These are phyloP conservation scores for Nasonia longicornis DNA, from an alignment of 1,140 invertebrate species.

Conservation along the genomic window DNA sequence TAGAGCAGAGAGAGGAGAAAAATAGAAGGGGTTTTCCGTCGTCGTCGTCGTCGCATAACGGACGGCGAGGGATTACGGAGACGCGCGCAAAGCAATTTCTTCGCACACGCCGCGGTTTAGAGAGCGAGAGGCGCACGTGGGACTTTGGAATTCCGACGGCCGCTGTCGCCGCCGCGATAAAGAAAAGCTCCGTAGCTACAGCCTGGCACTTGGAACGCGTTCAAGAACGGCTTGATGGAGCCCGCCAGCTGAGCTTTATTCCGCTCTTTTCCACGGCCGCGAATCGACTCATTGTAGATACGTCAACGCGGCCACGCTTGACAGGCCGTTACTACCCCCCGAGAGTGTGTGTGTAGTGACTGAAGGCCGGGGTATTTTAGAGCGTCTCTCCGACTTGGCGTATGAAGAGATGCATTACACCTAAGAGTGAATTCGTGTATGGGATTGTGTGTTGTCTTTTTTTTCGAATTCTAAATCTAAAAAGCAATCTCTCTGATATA, in stretches of 20 bases:
- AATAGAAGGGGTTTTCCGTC: not conserved
- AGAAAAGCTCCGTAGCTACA: constrained; percentile 54
- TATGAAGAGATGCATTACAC: not conserved
- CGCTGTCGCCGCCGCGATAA: constrained; percentile 49
- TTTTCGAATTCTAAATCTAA: too few relatives aligned
- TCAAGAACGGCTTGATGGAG: constrained; percentile 61
- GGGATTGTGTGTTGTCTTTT: not conserved
- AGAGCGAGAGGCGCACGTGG: constrained; percentile 17
- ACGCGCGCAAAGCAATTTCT: constrained; percentile 48
- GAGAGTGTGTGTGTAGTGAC: not conserved
- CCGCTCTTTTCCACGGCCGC: not conserved
- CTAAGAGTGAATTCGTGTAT: constrained; percentile 29
- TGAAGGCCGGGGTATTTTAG: not conserved
- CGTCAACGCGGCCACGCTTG: not conserved
- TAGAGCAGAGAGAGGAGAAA: not conserved
- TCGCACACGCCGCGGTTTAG: constrained; percentile 36
- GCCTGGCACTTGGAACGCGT: constrained; percentile 60
- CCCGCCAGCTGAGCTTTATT: constrained; percentile 50
- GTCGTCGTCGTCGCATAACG: not conserved
- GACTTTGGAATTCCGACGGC: constrained; percentile 48
- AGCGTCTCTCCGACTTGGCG: not conserved
- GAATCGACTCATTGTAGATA: constrained; percentile 30
- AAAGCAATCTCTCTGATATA: too few relatives aligned
- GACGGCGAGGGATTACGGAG: not conserved
- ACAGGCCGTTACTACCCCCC: not conserved